These are phyloP conservation scores for Pseudomugil gertrudae DNA, from an alignment of 2,797 vertebrate genomes.

Conservation along the genomic window DNA sequence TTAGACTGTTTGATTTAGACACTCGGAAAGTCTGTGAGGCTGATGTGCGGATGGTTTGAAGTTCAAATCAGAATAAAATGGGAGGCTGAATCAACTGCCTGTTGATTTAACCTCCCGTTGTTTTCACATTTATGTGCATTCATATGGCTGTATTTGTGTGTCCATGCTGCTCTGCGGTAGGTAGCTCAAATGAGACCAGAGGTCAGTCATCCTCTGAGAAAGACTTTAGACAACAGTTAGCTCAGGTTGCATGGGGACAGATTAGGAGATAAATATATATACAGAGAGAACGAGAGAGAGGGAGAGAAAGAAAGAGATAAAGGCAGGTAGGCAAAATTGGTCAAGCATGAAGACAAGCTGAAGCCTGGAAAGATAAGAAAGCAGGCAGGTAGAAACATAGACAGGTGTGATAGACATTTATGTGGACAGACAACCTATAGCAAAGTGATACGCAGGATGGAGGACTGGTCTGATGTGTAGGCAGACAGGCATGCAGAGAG, in stretches of 20 bases:
- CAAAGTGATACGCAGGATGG: conserved; percentile 9
- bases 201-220: conserved; percentile 71
- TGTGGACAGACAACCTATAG: conserved; percentile 42
- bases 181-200: conserved; percentile 68
- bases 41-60: conserved; percentile 48
- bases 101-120: too few relatives aligned
- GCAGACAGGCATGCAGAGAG: conserved; percentile 41
- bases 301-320: conserved; percentile 36
- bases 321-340: conserved; percentile 51
- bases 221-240: conserved; percentile 59
- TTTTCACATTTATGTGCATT: conserved; percentile 31
- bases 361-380: conserved; percentile 32
- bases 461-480: conserved; percentile 13
- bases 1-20: conserved; percentile 48
- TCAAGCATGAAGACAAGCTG: conserved; percentile 35
- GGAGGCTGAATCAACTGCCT: conserved; percentile 46
- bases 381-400: conserved; percentile 18
- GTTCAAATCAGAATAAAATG: conserved; percentile 33
- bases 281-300: too few relatives aligned
- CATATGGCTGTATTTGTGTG: conserved; percentile 28
- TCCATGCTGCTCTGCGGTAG: conserved; percentile 70
- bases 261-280: conserved; percentile 30
- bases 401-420: conserved; percentile 47
- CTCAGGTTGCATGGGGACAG: conserved; percentile 69
- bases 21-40: conserved; percentile 51